Evolutionary conservation across 2,113 vertebrate genomes (phyloP), one percentile per base, ranked within the genome.

Genomic region (Crypturellus undulatus): DNA sequence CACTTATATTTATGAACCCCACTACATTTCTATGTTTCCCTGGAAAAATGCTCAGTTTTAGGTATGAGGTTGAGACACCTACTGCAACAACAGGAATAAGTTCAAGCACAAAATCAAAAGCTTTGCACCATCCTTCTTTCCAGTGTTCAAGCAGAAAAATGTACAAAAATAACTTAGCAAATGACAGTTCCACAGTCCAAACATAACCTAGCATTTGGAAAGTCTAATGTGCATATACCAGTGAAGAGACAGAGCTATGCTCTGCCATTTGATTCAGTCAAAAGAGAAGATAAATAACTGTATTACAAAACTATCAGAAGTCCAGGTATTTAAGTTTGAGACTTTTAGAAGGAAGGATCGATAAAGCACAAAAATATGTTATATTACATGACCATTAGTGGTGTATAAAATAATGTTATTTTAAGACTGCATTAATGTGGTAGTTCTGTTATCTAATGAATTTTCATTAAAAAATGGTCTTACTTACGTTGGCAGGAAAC

Each of bases 401-500:
- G 5, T 36, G 11, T n/a, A 34, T 9, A 12, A 69, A 73, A 3
- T 3, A 70, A 63, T 16, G 10, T 30, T 77, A 59, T 79, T 78
- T 78, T 51, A 93, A 82, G 52, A 78, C 9, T 4, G 19, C 25
- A 43, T 30, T 56, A 60, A 43, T 32, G 24, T 24, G 51, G 7
- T 1, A 51, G 5, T 18, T 79, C 32, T 62, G 28, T 26, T n/a
- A 83, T 6, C 6, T 58, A 22, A n/a, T 12, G 3, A 4, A 32
- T n/a, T 92, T 79, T 69, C 20, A 52, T 19, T 16, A 38, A 59
- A 5, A 79, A 95, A 76, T 12, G 22, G 59, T 83, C 40, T 90
- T 98, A 99, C 99, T 99, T 98, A 99, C 99, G 54, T 91, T 97
- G 91, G 96, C 95, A 90, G 99, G 99, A 97, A 98, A 99, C 89